Percentiles rank a stretch among this genome's conserved stretches.
These are phyloP conservation scores for Zaprionus davidi DNA, from an alignment of 1,140 invertebrate species.

Conservation along the genomic window DNA sequence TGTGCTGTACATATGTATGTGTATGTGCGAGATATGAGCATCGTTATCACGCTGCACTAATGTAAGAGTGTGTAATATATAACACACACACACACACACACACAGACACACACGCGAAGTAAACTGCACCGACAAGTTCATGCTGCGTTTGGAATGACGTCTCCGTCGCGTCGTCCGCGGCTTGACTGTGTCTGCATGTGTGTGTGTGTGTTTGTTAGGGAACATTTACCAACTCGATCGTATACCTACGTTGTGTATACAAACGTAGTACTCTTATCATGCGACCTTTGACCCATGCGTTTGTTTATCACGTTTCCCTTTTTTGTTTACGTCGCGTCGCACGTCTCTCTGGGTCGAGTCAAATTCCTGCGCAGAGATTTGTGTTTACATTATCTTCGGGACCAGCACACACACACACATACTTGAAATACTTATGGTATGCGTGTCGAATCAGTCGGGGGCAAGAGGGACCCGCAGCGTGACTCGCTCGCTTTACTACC, in stretches of 20 bases:
- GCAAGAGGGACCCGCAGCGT: constrained; percentile 3
- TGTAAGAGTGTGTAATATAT: constrained; percentile 8
- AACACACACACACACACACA: constrained; percentile 24
- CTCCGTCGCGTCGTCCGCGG: not conserved
- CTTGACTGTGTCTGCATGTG: not conserved
- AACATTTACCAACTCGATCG: not conserved
- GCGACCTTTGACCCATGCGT: constrained; percentile 29
- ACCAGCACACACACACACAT: not conserved
- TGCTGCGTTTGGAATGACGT: not conserved
- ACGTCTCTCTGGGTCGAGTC: constrained; percentile 12
- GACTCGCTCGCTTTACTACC: not conserved
- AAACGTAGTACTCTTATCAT: constrained; percentile 36
- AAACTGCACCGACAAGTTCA: constrained; percentile 21
- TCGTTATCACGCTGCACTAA: constrained; percentile 33
- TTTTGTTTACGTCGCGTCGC: constrained; percentile 15
- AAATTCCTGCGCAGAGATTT: constrained; percentile 26
- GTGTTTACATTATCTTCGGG: constrained; percentile 17
- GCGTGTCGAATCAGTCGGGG: constrained; percentile 1
- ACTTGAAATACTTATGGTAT: not conserved
- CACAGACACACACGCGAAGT: not conserved
- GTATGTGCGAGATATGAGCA: constrained; percentile 13
- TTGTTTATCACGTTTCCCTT: constrained; percentile 41
- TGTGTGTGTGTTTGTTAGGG: not conserved
- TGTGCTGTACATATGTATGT: constrained; percentile 2
- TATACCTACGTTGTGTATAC: not conserved